Conservation (phyloP, 2,888 invertebrate species). For the Melanostoma mellinum region DNA sequence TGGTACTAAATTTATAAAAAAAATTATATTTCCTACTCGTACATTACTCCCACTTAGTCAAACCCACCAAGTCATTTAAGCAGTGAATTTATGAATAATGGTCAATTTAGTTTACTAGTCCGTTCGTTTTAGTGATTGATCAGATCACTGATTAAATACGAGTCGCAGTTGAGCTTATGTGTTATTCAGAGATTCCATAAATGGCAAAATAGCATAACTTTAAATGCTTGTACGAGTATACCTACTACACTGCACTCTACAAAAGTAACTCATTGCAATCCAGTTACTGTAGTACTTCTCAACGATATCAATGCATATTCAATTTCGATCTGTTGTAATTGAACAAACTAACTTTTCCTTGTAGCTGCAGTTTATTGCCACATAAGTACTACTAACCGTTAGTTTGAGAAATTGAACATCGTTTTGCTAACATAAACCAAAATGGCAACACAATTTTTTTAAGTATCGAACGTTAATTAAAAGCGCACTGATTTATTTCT, state of each 20-base stretch:
- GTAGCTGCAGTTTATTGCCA: constrained; percentile 13
- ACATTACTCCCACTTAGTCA: too few species aligned
- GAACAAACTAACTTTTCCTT: constrained; percentile 17
- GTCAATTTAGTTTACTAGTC: not conserved
- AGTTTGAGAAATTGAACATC: too few species aligned
- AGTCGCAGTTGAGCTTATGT: constrained; percentile 18
- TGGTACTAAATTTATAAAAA: too few species aligned
- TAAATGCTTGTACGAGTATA: not conserved
- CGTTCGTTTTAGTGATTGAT: constrained; percentile 4
- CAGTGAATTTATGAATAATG: too few species aligned
- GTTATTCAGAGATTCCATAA: constrained; percentile 22
- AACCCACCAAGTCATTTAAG: too few species aligned
- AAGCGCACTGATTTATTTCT: too few species aligned
- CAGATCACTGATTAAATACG: constrained; percentile 15
- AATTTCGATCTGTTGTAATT: not conserved
- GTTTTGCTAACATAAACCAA: too few species aligned
- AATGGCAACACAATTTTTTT: too few species aligned
- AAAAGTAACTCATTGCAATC: not conserved
- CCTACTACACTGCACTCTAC: too few species aligned
- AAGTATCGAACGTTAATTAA: too few species aligned
- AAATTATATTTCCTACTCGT: too few species aligned
- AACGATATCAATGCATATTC: constrained; percentile 36
- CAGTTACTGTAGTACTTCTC: not conserved
- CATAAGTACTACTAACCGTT: not conserved
- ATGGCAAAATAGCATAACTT: constrained; percentile 9